These are phyloP conservation scores for Myopa testacea DNA, from an alignment of 2,888 invertebrate genomes.

Conservation along the genomic window DNA sequence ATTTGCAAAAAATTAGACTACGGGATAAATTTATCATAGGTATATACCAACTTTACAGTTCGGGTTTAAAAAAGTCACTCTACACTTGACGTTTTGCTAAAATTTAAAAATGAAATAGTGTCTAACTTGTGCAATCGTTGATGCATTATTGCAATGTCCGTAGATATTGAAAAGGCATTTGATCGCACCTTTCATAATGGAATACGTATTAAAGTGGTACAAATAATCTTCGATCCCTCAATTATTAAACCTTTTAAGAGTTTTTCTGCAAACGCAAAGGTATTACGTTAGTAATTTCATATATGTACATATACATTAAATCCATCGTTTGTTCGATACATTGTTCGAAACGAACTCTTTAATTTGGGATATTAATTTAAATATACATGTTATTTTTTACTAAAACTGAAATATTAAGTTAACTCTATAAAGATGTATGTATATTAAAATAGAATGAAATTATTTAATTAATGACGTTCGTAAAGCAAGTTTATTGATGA, in stretches of 20 bases:
- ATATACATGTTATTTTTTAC: too few species aligned
- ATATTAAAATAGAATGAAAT: too few species aligned
- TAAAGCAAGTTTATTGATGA: conserved; percentile 54
- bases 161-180: background rate
- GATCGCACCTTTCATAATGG: background rate
- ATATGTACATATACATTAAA: too few species aligned
- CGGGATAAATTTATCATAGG: too few species aligned
- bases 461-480: conserved; percentile 49
- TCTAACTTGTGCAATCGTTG: background rate
- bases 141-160: background rate
- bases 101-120: background rate
- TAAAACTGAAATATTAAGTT: too few species aligned
- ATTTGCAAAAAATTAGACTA: too few species aligned
- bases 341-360: too few species aligned
- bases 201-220: background rate
- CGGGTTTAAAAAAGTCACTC: background rate
- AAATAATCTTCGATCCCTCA: background rate
- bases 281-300: too few species aligned
- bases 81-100: background rate
- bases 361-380: too few species aligned
- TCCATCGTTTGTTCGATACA: too few species aligned
- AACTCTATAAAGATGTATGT: background rate
- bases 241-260: background rate
- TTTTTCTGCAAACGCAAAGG: background rate
- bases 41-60: background rate